A percentile compares a stretch with the other conserved stretches of the same genome.
phyloP scores from a whole-genome alignment of 2,888 invertebrate genomes.

The Neuroscelio doddi region DNA sequence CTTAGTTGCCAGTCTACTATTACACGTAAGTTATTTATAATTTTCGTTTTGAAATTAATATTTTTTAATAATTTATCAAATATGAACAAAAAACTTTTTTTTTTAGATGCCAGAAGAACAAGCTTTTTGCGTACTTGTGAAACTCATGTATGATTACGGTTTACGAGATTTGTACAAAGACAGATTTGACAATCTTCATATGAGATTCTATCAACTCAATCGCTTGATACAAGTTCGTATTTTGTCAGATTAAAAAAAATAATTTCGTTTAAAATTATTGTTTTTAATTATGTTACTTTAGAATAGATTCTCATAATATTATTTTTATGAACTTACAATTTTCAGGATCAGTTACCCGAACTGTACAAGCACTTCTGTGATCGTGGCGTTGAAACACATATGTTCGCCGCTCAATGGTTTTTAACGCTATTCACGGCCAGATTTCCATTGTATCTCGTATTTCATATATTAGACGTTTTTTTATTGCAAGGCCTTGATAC shows the following conservation, averaged over 20 bases:
- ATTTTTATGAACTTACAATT: too few species aligned
- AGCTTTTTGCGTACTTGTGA: slow-evolving; percentile 96
- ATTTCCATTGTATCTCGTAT: slow-evolving; percentile 97
- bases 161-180: slow-evolving; percentile 96
- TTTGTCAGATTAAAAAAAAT: too few species aligned
- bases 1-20: slow-evolving; percentile 93
- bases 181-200: slow-evolving; percentile 95
- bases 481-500: slow-evolving; percentile 95
- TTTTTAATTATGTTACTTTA: too few species aligned
- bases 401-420: slow-evolving; percentile 99
- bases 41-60: slow-evolving; percentile 2
- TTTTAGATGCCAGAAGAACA: slow-evolving; percentile 99
- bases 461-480: slow-evolving; percentile 97
- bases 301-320: too few species aligned
- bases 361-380: slow-evolving; percentile 87
- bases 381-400: slow-evolving; percentile 93
- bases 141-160: slow-evolving; percentile 97
- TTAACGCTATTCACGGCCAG: slow-evolving; percentile 99
- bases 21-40: slow-evolving; percentile 83
- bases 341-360: slow-evolving; percentile 87
- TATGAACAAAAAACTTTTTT: slow-evolving; percentile 42
- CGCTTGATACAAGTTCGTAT: slow-evolving; percentile 86
- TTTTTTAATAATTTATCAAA: too few species aligned
- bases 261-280: too few species aligned
- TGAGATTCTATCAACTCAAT: slow-evolving; percentile 95